Conservation (phyloP, 2,888 invertebrate genomes). For the Ommatoiulus sabulosus region DNA sequence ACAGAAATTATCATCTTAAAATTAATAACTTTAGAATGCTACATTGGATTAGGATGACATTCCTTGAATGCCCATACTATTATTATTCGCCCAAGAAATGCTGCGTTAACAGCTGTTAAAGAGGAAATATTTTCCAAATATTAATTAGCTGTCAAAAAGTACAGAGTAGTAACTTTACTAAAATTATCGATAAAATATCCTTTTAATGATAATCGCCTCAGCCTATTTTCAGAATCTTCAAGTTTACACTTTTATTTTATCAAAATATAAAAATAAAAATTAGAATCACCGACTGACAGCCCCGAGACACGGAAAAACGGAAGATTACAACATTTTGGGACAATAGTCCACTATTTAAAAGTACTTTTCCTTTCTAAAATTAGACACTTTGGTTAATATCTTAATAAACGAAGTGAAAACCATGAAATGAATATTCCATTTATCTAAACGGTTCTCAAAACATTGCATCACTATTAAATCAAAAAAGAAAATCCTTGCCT, state of each 20-base stretch:
- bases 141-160: constrained; percentile 23
- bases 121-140: not conserved
- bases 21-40: not conserved
- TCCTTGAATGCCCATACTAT: not conserved
- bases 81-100: not conserved
- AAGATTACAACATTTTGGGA: not conserved
- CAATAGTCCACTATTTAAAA: not conserved
- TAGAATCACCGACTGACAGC: not conserved
- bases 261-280: not conserved
- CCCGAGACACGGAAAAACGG: not conserved
- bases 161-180: not conserved
- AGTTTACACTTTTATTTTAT: not conserved
- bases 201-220: not conserved
- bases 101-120: not conserved
- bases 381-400: not conserved
- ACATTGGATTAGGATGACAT: not conserved
- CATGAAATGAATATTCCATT: not conserved
- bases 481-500: too few species aligned
- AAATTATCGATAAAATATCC: not conserved
- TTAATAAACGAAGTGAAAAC: not conserved
- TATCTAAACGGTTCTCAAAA: not conserved
- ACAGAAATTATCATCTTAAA: not conserved
- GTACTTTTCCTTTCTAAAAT: not conserved
- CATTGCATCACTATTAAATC: too few species aligned
- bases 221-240: constrained; percentile 35